phyloP scores from a whole-genome alignment of 1,140 invertebrate genomes.

The Polypedilum vanderplanki region DNA sequence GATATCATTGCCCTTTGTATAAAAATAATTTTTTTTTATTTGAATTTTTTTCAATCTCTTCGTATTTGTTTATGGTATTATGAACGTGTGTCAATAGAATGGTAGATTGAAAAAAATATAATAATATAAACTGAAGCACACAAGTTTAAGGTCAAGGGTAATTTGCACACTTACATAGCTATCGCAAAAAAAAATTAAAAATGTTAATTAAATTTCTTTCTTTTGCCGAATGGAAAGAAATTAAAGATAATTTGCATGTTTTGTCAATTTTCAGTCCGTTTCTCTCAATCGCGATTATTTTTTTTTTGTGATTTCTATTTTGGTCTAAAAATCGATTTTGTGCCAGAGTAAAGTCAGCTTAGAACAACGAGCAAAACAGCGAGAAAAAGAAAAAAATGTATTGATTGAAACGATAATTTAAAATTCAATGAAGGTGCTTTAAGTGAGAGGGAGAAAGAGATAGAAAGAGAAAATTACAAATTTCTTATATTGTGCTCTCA shows the following conservation, averaged over 20 bases:
- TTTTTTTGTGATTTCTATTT: background rate
- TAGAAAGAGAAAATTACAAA: background rate
- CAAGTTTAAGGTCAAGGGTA: conserved; percentile 22
- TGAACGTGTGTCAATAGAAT: background rate
- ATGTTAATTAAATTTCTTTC: background rate
- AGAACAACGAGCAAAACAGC: background rate
- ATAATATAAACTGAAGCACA: background rate
- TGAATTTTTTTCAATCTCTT: background rate
- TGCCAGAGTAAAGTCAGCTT: background rate
- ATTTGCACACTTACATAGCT: background rate
- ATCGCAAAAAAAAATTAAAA: background rate
- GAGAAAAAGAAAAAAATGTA: background rate
- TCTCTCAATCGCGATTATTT: background rate
- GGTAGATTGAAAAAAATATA: background rate
- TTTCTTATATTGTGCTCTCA: background rate
- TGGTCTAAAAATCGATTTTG: background rate
- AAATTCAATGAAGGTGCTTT: conserved; percentile 16
- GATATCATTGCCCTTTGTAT: background rate
- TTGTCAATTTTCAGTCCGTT: background rate
- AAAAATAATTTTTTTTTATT: background rate
- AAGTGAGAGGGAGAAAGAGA: too few relatives aligned
- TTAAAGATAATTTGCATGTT: background rate
- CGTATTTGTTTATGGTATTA: background rate
- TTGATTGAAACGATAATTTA: conserved; percentile 26
- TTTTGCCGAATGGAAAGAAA: background rate